Percentiles rank a stretch among this genome's conserved stretches.
Conservation (phyloP, 2,797 vertebrate genomes). For the Neostethus bicornis region DNA sequence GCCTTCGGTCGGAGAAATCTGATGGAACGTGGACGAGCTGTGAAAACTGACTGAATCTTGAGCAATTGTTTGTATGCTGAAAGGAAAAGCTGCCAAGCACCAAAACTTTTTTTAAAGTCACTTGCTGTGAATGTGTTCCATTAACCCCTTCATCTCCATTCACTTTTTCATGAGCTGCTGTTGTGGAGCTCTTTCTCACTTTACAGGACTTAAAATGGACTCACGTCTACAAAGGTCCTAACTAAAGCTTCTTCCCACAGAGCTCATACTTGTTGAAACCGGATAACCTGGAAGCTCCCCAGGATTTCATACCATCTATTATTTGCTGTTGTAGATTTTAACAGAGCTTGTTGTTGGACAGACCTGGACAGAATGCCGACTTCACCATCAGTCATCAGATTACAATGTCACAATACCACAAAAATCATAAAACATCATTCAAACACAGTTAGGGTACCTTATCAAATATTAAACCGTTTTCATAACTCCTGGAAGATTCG, state of each 20-base stretch:
- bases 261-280: too few relatives aligned
- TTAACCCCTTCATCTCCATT: slow-evolving; percentile 79
- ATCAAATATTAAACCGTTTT: neutral
- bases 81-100: slow-evolving; percentile 63
- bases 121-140: slow-evolving; percentile 47
- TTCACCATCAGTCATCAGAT: too few relatives aligned
- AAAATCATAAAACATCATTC: too few relatives aligned
- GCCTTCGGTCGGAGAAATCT: slow-evolving; percentile 67
- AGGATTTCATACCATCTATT: too few relatives aligned
- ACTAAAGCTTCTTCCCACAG: too few relatives aligned
- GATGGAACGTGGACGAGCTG: slow-evolving; percentile 47
- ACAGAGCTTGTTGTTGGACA: too few relatives aligned
- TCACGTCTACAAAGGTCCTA: too few relatives aligned
- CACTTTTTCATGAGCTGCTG: neutral
- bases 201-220: too few relatives aligned
- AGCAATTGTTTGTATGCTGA: slow-evolving; percentile 72
- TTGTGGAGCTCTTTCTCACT: too few relatives aligned
- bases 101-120: slow-evolving; percentile 46
- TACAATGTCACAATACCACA: neutral
- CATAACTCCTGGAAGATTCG: slow-evolving; percentile 15
- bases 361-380: too few relatives aligned
- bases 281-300: too few relatives aligned
- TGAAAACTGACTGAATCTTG: slow-evolving; percentile 60
- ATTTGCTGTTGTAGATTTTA: too few relatives aligned
- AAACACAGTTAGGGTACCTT: neutral